phyloP scores from a whole-genome alignment of 30 jellyfish, hydroid and myxozoan genomes.

The Aurelia aurita complex sp. Pacific region DNA sequence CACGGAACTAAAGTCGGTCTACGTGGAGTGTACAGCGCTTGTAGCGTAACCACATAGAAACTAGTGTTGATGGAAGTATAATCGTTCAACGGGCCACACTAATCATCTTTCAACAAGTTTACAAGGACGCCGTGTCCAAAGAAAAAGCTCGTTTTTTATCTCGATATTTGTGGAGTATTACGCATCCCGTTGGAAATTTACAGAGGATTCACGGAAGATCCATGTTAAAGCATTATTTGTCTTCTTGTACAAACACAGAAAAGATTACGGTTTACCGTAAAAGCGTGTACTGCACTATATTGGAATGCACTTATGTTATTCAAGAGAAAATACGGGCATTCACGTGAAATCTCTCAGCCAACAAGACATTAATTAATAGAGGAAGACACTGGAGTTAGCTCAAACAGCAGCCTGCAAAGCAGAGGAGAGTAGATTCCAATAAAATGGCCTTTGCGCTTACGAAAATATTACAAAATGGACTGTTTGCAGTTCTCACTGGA shows the following conservation, averaged over 20 bases:
- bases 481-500: no score
- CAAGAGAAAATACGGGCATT: no score
- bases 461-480: no score
- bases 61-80: slow-evolving; percentile 57
- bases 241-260: slow-evolving; percentile 22
- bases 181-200: slow-evolving; percentile 41
- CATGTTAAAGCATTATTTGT: slow-evolving; percentile 31
- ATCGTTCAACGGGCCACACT: slow-evolving; percentile 55
- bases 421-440: no score
- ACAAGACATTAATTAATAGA: no score
- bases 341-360: no score
- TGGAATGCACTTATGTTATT: no score
- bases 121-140: slow-evolving; percentile 43
- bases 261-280: slow-evolving; percentile 27
- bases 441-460: no score
- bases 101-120: slow-evolving; percentile 20
- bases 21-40: neutral
- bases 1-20: slow-evolving; percentile 9
- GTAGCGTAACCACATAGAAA: slow-evolving; percentile 51
- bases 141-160: slow-evolving; percentile 26
- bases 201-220: slow-evolving; percentile 23
- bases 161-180: slow-evolving; percentile 40
- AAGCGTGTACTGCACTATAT: slow-evolving; percentile 14
- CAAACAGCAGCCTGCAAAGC: no score
- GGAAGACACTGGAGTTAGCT: no score